Evolutionary conservation across 2,888 invertebrate species (phyloP).

Genomic region (Lithosia quadra): DNA sequence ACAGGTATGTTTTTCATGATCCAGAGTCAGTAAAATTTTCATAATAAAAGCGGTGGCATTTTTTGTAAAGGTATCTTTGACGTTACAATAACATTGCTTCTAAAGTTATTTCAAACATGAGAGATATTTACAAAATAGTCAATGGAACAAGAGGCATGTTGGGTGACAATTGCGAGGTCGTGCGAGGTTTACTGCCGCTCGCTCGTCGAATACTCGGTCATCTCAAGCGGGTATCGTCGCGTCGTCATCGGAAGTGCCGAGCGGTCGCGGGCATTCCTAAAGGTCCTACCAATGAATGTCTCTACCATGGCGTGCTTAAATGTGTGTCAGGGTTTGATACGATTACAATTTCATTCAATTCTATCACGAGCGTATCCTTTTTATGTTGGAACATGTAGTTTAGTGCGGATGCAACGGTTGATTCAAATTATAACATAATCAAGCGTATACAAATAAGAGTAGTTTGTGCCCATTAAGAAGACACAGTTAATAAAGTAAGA

Average conservation of each 20-base stretch:
- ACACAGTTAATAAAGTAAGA: constrained; percentile 42
- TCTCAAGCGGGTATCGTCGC: constrained; percentile 44
- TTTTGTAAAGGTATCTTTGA: constrained; percentile 45
- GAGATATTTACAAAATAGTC: constrained; percentile 47
- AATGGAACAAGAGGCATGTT: constrained; percentile 45
- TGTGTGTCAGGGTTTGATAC: constrained; percentile 51
- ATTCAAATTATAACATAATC: constrained; percentile 43
- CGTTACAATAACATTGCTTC: constrained; percentile 37
- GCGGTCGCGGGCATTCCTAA: constrained; percentile 78
- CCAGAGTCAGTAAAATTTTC: constrained; percentile 40
- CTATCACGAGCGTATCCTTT: constrained; percentile 40
- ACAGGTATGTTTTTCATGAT: constrained; percentile 38
- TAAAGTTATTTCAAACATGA: constrained; percentile 42
- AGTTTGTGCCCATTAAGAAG: constrained; percentile 36
- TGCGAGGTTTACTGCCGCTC: constrained; percentile 38
- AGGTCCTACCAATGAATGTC: constrained; percentile 63
- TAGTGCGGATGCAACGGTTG: constrained; percentile 33
- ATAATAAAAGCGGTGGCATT: constrained; percentile 36
- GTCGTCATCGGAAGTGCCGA: constrained; percentile 71
- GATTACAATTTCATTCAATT: constrained; percentile 47
- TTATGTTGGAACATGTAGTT: constrained; percentile 29
- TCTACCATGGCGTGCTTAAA: constrained; percentile 54
- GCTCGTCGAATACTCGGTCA: constrained; percentile 42
- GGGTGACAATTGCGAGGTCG: constrained; percentile 35
- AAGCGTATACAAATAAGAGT: constrained; percentile 33